A percentile compares a stretch with the other conserved stretches of the same genome.
Conservation (phyloP, 2,797 vertebrate genomes). For the Dermochelys coriacea region DNA sequence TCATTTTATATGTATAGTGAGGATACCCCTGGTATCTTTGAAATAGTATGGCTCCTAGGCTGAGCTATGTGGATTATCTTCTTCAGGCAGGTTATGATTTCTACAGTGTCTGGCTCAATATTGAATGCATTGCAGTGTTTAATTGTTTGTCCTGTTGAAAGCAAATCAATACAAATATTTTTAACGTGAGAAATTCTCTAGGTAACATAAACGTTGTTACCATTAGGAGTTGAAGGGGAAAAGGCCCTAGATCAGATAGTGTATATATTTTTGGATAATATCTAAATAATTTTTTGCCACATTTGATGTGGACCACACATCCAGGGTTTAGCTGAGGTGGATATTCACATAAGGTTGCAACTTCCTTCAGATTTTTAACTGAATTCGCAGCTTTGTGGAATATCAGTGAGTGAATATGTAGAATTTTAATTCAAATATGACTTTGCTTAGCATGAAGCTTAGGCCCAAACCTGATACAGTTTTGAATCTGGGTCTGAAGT, state of each 20-base stretch:
- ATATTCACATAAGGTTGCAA: background rate
- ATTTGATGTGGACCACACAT: slow-evolving; percentile 12
- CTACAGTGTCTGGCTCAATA: background rate
- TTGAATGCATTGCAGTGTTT: background rate
- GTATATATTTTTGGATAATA: background rate
- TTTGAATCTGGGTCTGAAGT: background rate
- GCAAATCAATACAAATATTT: background rate
- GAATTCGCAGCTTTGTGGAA: background rate
- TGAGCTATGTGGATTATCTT: background rate
- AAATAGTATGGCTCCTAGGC: background rate
- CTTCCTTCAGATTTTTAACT: background rate
- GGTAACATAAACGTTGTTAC: background rate
- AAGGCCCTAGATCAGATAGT: background rate
- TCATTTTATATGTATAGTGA: too few relatives aligned
- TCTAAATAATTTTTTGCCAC: slow-evolving; percentile 11
- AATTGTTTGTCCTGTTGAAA: background rate
- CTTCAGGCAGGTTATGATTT: background rate
- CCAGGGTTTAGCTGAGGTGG: background rate
- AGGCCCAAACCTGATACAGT: background rate
- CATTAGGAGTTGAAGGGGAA: background rate
- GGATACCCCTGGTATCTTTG: background rate
- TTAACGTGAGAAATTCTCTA: background rate
- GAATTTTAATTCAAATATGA: slow-evolving; percentile 7
- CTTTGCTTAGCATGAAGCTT: background rate
- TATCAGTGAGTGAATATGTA: background rate